Evolutionary conservation across 2,888 invertebrate species (phyloP).

Genomic region (Lithophane socia): DNA sequence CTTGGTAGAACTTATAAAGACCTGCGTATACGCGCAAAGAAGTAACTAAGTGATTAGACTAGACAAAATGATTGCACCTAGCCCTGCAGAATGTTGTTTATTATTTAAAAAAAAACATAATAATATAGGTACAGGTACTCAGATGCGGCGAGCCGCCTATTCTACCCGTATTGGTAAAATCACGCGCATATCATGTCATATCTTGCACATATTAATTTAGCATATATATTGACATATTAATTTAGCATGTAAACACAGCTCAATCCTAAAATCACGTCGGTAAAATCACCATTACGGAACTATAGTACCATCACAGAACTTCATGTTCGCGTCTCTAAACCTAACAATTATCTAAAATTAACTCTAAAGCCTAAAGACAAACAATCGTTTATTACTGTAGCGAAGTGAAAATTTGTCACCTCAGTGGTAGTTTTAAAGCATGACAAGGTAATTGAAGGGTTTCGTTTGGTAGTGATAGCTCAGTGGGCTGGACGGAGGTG

Average conservation of each 20-base stretch:
- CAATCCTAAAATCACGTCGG: neutral
- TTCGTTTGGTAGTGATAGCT: slow-evolving; percentile 18
- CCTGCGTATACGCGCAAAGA: neutral
- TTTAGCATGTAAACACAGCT: too few relatives aligned
- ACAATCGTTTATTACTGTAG: neutral
- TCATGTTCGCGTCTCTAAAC: slow-evolving; percentile 1
- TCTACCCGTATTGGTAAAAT: neutral
- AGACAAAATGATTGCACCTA: neutral
- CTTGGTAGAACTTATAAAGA: neutral
- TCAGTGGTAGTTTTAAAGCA: slow-evolving; percentile 43
- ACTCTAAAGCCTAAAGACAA: slow-evolving; percentile 27
- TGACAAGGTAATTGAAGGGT: slow-evolving; percentile 61
- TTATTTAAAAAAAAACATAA: neutral
- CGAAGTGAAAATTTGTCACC: slow-evolving; percentile 61
- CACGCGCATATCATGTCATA: too few relatives aligned
- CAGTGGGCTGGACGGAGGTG: slow-evolving; percentile 38
- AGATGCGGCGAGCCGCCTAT: neutral
- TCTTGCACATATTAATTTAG: too few relatives aligned
- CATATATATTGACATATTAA: too few relatives aligned
- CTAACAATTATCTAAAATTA: slow-evolving; percentile 22
- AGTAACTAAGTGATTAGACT: neutral
- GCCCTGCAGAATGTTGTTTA: neutral
- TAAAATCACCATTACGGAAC: neutral
- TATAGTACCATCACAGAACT: neutral
- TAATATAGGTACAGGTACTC: neutral